phyloP scores from a whole-genome alignment of 2,113 vertebrate species.

The Oriolus oriolus region DNA sequence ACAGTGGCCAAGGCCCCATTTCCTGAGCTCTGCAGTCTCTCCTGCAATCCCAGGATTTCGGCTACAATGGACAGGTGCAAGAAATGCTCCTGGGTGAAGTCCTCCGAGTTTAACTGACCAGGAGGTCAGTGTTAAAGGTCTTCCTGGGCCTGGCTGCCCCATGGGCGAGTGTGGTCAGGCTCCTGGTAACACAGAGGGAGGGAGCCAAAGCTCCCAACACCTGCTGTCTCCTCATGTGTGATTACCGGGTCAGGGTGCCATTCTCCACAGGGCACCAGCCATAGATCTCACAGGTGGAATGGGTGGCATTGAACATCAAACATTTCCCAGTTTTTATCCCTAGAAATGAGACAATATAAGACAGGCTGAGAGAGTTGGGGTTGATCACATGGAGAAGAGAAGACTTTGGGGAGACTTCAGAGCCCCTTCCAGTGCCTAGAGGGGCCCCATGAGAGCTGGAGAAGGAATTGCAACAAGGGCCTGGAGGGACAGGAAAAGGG shows the following conservation, averaged over 20 bases:
- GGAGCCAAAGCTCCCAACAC: accelerated
- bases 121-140: not conserved
- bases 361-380: not conserved
- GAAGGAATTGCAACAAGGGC: not conserved
- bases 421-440: not conserved
- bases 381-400: not conserved
- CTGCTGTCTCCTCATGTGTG: not conserved
- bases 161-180: not conserved
- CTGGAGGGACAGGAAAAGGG: not conserved
- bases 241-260: constrained; percentile 23
- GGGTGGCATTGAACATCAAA: constrained; percentile 52
- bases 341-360: constrained; percentile 31
- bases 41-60: not conserved
- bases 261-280: constrained; percentile 77
- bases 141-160: not conserved
- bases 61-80: not conserved
- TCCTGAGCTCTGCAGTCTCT: not conserved
- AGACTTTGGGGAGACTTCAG: not conserved
- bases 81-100: not conserved
- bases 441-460: not conserved
- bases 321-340: constrained; percentile 76
- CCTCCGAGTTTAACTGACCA: not conserved
- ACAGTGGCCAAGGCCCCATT: not conserved
- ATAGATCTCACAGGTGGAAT: constrained; percentile 73
- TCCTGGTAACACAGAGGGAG: not conserved